Base-by-base conservation (phyloP, 2,888 invertebrate genomes). In the Drosophila sordidula region DNA sequence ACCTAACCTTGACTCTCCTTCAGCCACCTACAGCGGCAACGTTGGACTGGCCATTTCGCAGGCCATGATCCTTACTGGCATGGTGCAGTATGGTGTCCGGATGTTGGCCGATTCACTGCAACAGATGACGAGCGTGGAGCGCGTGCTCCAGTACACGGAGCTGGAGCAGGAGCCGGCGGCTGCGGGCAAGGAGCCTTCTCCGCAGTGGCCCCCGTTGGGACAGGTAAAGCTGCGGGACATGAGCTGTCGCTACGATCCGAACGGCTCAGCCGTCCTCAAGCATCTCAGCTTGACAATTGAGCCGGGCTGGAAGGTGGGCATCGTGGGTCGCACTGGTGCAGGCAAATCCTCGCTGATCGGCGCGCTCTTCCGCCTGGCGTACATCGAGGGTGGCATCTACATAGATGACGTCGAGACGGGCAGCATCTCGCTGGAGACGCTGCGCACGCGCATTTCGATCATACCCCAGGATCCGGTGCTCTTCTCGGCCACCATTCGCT, bases 291-390 rank as follows among this genome's bases (percentile, higher is more conserved):
- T 97, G 46, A 90, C 92, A 0, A 95, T 97, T 56, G 93, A 95
- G 85, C 94, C 95, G 39, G 95, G 94, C 62, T 93, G 92, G 76
- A 91, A 96, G 95, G 94, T 96, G 61, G 96, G 96, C 12, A 95
- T 97, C 75, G 96, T 96, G 4, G 97, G 97, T 2, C 93, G 97
- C 57, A 97, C 97, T 0, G 97, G 97, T 1, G 97, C 97, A 1
- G 97, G 97, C 0, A 96, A 96, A 91, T 96, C 96, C 0, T 96
- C 96, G 0, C 92, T 96, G 12, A 95, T 96, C 70, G 94, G 96
- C 0, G 96, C 96, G 0, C 92, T 97, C 56, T 97, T 97, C 92
- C 94, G 97, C 4, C 93, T 97, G 63, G 94, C 95, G 0, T 94
- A 95, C 57, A 93, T 95, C 4, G 94, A 94, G 67, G 97, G 97